Base-by-base conservation (phyloP, 2,113 vertebrate genomes). In the Todiramphus chloris region DNA sequence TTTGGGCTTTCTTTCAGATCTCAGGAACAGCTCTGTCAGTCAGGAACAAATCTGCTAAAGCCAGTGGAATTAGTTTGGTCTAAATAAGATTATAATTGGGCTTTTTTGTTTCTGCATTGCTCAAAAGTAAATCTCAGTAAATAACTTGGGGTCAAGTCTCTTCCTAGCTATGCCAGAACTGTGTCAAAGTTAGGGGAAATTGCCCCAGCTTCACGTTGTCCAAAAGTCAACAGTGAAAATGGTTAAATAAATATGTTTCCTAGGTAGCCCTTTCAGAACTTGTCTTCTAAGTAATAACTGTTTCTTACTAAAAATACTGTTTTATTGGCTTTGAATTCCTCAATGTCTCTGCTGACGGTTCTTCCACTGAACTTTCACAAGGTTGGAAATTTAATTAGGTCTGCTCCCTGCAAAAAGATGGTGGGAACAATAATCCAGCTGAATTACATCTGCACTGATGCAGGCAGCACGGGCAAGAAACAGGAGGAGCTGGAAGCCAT, bases 11-110 rank as follows among this genome's bases (percentile, higher is more conserved):
- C 69, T 87, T 92, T 86, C 51, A 48, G 44, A 87, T 90, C 51
- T 72, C 46, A 41, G 68, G 80, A 96, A 53, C 58, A 66, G 46
- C 44, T 90, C 69, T 90, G 64, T 90, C 83, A 90, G 64, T 72
- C 79, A 92, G 76, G 24, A 92, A n/a, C 53, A 90, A 89, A 90
- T 90, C 82, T 93, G 17, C 53, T 76, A 81, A 89, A 93, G 80
- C 66, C 9, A 94, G 31, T 69, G 68, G 80, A 95, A 87, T 96
- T 94, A 93, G 79, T 90, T 89, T 84, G 53, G 28, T 93, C 73
- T 90, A 92, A 93, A 92, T 90, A 92, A 92, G 86, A 72, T 92
- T 93, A 83, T 93, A 96, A 93, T 86, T 88, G 50, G n/a, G 18
- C 56, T 28, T 85, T 90, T 93, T 79, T 92, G 46, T 86, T 90